Conservation (phyloP, 1,140 invertebrate genomes). For the Andrena cerasifolii region DNA sequence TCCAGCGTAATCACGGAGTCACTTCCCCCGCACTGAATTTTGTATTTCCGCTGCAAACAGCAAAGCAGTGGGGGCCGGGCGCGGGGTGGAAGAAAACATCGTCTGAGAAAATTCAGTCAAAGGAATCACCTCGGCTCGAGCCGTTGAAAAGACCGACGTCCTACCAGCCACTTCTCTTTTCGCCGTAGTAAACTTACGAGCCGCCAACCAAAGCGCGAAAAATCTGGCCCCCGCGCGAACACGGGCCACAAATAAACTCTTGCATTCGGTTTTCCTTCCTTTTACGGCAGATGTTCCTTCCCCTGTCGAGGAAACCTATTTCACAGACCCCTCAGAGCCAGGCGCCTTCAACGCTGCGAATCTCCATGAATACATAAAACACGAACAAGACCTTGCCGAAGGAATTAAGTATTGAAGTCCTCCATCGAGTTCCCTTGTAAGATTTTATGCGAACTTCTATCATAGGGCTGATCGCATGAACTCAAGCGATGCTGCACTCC, state of each 20-base stretch:
- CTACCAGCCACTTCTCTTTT: conserved; percentile 45
- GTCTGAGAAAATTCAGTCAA: conserved; percentile 53
- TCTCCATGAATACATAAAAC: background rate
- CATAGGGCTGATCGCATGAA: too few species aligned
- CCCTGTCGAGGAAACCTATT: background rate
- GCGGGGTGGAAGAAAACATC: conserved; percentile 18
- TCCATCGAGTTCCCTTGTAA: too few species aligned
- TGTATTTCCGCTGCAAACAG: conserved; percentile 55
- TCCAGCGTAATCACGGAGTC: conserved; percentile 48
- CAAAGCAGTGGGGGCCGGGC: too few species aligned
- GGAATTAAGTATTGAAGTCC: too few species aligned
- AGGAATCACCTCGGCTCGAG: conserved; percentile 39
- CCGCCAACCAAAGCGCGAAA: conserved; percentile 20
- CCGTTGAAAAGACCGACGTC: conserved; percentile 52
- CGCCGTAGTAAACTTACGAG: conserved; percentile 44
- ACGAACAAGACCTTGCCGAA: too few species aligned
- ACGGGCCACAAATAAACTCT: conserved; percentile 30
- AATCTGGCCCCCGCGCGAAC: conserved; percentile 18
- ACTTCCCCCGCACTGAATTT: conserved; percentile 56
- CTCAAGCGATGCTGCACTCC: too few species aligned
- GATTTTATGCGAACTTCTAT: too few species aligned
- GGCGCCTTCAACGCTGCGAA: background rate
- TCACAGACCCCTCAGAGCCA: background rate
- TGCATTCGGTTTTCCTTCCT: conserved; percentile 3
- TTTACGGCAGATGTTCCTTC: background rate